Percentiles rank a stretch among this genome's conserved stretches.
phyloP scores from a whole-genome alignment of 2,113 vertebrate genomes.

The Channa argus region DNA sequence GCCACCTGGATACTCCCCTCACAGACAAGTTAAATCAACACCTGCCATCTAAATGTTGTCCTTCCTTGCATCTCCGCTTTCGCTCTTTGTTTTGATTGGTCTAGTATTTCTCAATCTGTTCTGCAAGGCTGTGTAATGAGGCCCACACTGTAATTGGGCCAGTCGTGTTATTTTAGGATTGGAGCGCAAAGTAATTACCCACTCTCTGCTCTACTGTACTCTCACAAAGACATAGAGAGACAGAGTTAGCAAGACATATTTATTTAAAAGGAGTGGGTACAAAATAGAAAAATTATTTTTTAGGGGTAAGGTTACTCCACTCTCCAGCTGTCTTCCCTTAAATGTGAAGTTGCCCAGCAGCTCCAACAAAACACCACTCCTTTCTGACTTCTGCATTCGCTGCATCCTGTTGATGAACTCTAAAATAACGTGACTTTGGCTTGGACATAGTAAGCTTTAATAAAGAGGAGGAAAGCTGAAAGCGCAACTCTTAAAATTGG shows the following conservation, averaged over 20 bases:
- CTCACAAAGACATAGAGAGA: constrained; percentile 24
- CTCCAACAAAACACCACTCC: constrained; percentile 56
- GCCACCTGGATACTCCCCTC: constrained; percentile 50
- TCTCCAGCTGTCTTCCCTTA: constrained; percentile 41
- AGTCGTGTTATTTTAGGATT: constrained; percentile 80
- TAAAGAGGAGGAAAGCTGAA: constrained; percentile 58
- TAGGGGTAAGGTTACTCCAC: neutral
- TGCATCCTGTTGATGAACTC: constrained; percentile 74
- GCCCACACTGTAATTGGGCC: constrained; percentile 78
- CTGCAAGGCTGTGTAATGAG: constrained; percentile 71
- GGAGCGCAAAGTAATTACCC: constrained; percentile 75
- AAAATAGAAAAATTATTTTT: neutral
- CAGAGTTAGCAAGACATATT: constrained; percentile 9
- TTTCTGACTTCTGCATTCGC: constrained; percentile 70
- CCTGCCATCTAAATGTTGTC: constrained; percentile 48
- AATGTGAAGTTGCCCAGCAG: constrained; percentile 58
- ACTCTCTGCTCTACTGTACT: constrained; percentile 58
- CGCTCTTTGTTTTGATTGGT: constrained; percentile 62
- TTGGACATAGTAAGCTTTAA: constrained; percentile 28
- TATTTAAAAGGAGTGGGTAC: constrained; percentile 14
- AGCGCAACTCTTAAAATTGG: constrained; percentile 21
- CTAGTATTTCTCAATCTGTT: constrained; percentile 63
- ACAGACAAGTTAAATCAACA: constrained; percentile 61
- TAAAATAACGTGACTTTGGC: constrained; percentile 65
- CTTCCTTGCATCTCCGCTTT: constrained; percentile 58